Percentiles rank a stretch among this genome's conserved stretches.
phyloP scores from a whole-genome alignment of 2,888 invertebrate genomes.

The Sesia apiformis region DNA sequence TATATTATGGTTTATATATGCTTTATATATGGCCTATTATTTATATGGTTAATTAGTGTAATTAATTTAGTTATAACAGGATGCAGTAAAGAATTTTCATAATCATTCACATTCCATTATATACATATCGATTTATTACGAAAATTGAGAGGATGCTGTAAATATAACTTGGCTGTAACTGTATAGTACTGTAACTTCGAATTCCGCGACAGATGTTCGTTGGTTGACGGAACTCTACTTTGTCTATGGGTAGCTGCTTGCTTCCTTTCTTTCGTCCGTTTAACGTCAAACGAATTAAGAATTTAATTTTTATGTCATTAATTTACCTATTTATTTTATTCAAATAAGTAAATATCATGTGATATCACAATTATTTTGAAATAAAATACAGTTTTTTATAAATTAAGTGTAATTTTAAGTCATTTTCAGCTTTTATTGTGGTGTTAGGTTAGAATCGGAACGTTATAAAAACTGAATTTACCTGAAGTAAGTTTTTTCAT shows the following conservation, averaged over 20 bases:
- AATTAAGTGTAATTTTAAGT: slow-evolving; percentile 20
- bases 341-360: too few species aligned
- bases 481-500: slow-evolving; percentile 13
- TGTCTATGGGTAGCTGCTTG: slow-evolving; percentile 29
- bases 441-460: slow-evolving; percentile 44
- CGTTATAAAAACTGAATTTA: slow-evolving; percentile 23
- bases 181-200: too few species aligned
- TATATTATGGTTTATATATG: too few species aligned
- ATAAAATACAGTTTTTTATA: slow-evolving; percentile 11
- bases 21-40: too few species aligned
- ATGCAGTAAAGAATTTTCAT: too few species aligned
- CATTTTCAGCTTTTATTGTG: slow-evolving; percentile 18
- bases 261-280: slow-evolving; percentile 49
- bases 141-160: too few species aligned
- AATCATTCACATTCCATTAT: too few species aligned
- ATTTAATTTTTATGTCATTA: slow-evolving; percentile 13
- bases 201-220: slow-evolving; percentile 49
- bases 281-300: slow-evolving; percentile 37
- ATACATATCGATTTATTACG: too few species aligned
- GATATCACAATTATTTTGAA: not conserved
- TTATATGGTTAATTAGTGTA: too few species aligned
- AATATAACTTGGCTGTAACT: too few species aligned
- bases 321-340: not conserved
- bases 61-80: too few species aligned
- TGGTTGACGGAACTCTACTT: slow-evolving; percentile 32